phyloP scores from a whole-genome alignment of 2,113 vertebrate genomes.

The Triplophysa rosa region DNA sequence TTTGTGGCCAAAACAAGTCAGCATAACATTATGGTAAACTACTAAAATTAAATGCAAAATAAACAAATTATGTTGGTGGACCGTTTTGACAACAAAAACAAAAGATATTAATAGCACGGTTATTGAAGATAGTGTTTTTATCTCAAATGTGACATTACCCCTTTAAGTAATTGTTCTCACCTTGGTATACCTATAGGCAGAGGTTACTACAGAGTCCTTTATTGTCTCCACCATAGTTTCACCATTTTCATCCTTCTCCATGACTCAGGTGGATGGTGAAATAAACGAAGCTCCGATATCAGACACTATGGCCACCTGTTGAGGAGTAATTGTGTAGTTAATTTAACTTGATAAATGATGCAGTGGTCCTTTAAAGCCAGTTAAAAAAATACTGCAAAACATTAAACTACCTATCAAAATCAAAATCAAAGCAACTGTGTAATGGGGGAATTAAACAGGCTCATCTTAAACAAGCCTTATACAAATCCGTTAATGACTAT shows the following conservation, averaged over 20 bases:
- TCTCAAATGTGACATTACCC: neutral
- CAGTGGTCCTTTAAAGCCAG: neutral
- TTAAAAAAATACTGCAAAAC: neutral
- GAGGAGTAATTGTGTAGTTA: neutral
- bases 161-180: conserved; percentile 61
- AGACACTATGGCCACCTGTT: conserved; percentile 55
- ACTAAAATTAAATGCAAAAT: too few species aligned
- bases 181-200: conserved; percentile 89
- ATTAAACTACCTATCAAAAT: neutral
- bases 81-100: too few species aligned
- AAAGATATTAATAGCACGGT: too few species aligned
- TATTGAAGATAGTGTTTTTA: too few species aligned
- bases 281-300: conserved; percentile 40
- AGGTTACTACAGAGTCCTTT: conserved; percentile 66
- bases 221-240: conserved; percentile 73
- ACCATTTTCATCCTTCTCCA: conserved; percentile 89
- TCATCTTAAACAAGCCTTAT: neutral
- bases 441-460: neutral
- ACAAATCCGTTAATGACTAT: neutral
- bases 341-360: neutral
- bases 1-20: too few species aligned
- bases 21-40: too few species aligned
- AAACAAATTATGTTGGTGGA: too few species aligned
- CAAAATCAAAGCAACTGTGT: neutral
- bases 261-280: conserved; percentile 67